Evolutionary conservation across 1,140 invertebrate genomes (phyloP).

Genomic region (Metaphire vulgaris): DNA sequence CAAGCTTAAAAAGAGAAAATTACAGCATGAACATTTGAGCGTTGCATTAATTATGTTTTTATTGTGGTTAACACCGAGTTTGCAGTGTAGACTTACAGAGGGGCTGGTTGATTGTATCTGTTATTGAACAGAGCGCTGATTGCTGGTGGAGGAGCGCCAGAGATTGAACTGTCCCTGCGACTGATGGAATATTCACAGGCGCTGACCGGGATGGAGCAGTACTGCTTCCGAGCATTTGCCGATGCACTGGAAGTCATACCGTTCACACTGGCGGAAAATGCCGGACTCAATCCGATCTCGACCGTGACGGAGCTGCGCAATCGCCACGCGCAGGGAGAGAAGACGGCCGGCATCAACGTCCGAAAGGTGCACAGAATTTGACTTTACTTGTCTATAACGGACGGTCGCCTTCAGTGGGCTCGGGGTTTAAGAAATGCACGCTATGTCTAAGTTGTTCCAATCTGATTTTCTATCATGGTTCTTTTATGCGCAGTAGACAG

Average conservation of each 20-base stretch:
- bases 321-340: slow-evolving; percentile 77
- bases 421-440: not conserved
- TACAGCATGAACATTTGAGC: too few relatives aligned
- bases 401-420: not conserved
- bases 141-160: slow-evolving; percentile 92
- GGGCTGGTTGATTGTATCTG: too few relatives aligned
- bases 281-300: slow-evolving; percentile 92
- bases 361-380: slow-evolving; percentile 57
- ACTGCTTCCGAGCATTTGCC: slow-evolving; percentile 86
- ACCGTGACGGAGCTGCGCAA: slow-evolving; percentile 96
- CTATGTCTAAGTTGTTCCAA: too few relatives aligned
- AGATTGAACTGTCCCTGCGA: slow-evolving; percentile 83
- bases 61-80: too few relatives aligned
- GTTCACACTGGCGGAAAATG: slow-evolving; percentile 97
- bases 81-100: too few relatives aligned
- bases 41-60: too few relatives aligned
- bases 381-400: not conserved
- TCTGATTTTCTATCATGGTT: too few relatives aligned
- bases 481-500: too few relatives aligned
- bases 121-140: slow-evolving; percentile 75
- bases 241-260: slow-evolving; percentile 95
- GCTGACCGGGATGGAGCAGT: slow-evolving; percentile 83
- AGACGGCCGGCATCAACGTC: slow-evolving; percentile 89
- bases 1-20: too few relatives aligned
- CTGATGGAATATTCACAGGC: slow-evolving; percentile 75